Evolutionary conservation across 2,113 vertebrate genomes (phyloP).

Genomic region (Daboia siamensis): DNA sequence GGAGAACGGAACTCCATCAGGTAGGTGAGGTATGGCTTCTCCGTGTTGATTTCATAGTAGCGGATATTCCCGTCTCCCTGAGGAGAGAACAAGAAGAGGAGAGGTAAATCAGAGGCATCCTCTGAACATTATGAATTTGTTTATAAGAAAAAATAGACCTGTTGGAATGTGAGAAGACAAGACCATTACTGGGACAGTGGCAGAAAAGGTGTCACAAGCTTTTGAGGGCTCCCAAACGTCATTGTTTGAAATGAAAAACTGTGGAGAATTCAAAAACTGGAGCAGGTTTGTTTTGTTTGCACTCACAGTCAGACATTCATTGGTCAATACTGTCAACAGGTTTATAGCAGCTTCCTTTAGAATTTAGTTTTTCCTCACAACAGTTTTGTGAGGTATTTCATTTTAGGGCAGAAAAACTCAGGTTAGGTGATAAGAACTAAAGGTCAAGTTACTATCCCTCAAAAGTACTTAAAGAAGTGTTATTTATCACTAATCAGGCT

Average conservation of each 20-base stretch:
- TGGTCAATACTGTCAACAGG: not conserved
- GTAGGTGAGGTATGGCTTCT: slow-evolving; percentile 93
- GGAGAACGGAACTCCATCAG: slow-evolving; percentile 97
- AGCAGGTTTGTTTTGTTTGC: not conserved
- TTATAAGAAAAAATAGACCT: not conserved
- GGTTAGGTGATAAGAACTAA: not conserved
- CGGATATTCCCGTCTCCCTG: slow-evolving; percentile 97
- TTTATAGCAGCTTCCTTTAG: not conserved
- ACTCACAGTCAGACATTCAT: not conserved
- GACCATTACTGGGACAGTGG: not conserved
- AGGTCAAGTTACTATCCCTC: too few relatives aligned
- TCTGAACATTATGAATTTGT: not conserved
- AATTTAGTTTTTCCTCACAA: not conserved
- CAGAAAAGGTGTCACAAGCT: not conserved
- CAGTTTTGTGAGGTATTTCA: not conserved
- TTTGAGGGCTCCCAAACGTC: not conserved
- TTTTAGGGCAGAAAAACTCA: not conserved
- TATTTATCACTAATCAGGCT: not conserved
- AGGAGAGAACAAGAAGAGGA: not conserved
- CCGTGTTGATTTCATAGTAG: slow-evolving; percentile 90
- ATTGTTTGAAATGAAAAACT: not conserved
- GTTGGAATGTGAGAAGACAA: not conserved
- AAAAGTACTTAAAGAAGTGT: not conserved
- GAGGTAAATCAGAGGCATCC: not conserved
- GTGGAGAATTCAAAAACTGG: not conserved